Evolutionary conservation across 2,113 vertebrate species (phyloP), one percentile per base, ranked within the genome.

Genomic region (Hemiprocne comata): DNA sequence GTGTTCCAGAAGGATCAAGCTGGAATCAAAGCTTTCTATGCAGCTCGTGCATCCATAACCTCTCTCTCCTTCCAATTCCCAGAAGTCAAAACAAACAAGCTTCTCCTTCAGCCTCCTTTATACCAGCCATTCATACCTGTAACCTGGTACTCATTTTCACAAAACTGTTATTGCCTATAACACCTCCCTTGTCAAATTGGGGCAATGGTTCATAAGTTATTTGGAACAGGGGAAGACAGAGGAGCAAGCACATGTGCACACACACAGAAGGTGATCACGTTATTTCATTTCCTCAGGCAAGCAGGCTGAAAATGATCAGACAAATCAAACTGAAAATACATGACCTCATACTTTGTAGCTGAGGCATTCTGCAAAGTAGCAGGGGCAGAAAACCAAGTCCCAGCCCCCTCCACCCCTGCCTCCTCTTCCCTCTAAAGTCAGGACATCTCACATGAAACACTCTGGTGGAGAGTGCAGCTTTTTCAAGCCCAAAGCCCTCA

Each of bases 241-340:
- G 18, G 54, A 67, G 24, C 0, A 0, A 67, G 34, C 1, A 0
- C 2, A 0, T 2, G 16, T 14, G 33, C 17, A 7, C 4, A 26
- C 18, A 50, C 73, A 51, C 53, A 54, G 13, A 62, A 9, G 33
- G 13, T 14, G 38, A 46, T 16, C 16, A 2, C 1, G 9, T 75
- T 60, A 34, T 21, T 21, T 53, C 33, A 13, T 24, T 34, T 78
- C 76, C 60, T 58, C 40, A n/a, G 26, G 48, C n/a, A 73, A 73
- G 42, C n/a, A 36, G 48, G 8, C 16, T 82, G 73, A 62, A 77
- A 58, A 20, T 3, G 6, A 65, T 31, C 50, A 83, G 53, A 61
- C 29, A 69, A 87, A 78, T 9, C n/a, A 54, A 65, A 84, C 29
- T 46, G 73, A 84, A 74, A 66, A 75, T 17, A 25, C 1, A 40